A percentile compares a stretch with the other conserved stretches of the same genome.
phyloP scores from a whole-genome alignment of 23 tunicate genomes.

The Pegea sp. region DNA sequence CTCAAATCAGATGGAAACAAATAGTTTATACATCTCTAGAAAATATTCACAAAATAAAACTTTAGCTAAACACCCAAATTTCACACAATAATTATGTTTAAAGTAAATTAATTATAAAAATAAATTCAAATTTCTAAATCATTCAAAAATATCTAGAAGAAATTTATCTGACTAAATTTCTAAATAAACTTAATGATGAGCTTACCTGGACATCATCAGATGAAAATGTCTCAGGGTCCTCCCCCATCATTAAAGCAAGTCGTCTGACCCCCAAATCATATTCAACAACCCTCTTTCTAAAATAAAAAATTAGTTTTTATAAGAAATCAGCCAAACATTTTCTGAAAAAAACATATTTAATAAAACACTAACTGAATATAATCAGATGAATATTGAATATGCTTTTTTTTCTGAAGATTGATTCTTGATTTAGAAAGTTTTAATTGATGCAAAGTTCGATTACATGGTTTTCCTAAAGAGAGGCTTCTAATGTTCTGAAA shows the following conservation, averaged over 20 bases:
- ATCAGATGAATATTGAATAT: constrained; percentile 17
- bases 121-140: neutral
- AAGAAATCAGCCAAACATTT: neutral
- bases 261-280: constrained; percentile 32
- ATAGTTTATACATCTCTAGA: constrained; percentile 29
- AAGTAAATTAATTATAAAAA: neutral
- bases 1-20: constrained; percentile 38
- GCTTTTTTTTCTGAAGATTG: constrained; percentile 14
- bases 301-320: neutral
- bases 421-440: neutral
- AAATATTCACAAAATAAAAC: neutral
- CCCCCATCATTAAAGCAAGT: constrained; percentile 83
- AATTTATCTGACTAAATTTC: neutral
- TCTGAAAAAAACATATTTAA: neutral
- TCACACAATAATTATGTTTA: neutral
- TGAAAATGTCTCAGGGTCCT: constrained; percentile 41
- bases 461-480: neutral
- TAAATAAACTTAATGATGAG: neutral
- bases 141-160: neutral
- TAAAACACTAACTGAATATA: constrained; percentile 12
- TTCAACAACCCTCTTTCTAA: constrained; percentile 31
- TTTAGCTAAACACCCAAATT: neutral
- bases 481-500: constrained; percentile 1
- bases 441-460: neutral
- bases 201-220: constrained; percentile 47